Evolutionary conservation across 2,113 vertebrate species (phyloP).

Genomic region (Prietella phreatophila): DNA sequence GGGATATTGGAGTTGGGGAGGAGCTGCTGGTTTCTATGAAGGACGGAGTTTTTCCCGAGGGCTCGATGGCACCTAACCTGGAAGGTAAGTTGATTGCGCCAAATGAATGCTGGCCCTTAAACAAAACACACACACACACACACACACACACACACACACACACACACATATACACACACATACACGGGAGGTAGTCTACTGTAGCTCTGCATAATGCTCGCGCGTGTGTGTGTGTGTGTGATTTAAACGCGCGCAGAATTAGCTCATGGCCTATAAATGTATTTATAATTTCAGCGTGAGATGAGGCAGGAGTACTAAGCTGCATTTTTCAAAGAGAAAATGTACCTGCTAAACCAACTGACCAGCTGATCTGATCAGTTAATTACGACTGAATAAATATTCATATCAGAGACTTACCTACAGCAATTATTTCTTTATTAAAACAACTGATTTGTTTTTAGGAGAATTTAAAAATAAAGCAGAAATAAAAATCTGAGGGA

Average conservation of each 20-base stretch:
- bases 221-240: neutral
- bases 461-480: neutral
- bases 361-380: neutral
- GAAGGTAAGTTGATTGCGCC: constrained; percentile 86
- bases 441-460: neutral
- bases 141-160: neutral
- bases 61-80: constrained; percentile 87
- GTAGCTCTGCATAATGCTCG: too few species aligned
- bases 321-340: neutral
- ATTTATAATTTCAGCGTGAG: neutral
- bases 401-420: neutral
- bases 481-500: neutral
- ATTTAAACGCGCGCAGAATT: neutral
- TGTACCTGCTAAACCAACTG: neutral
- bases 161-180: neutral
- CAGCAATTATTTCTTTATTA: neutral
- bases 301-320: neutral
- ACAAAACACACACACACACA: constrained; percentile 64
- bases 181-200: too few species aligned
- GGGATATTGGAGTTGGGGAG: constrained; percentile 93
- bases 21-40: constrained; percentile 95
- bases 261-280: neutral
- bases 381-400: neutral
- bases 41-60: constrained; percentile 87
- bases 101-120: constrained; percentile 71